These are phyloP conservation scores for Cyphomyrus plagiostoma DNA, from an alignment of 2,113 vertebrate genomes.

Conservation along the genomic window DNA sequence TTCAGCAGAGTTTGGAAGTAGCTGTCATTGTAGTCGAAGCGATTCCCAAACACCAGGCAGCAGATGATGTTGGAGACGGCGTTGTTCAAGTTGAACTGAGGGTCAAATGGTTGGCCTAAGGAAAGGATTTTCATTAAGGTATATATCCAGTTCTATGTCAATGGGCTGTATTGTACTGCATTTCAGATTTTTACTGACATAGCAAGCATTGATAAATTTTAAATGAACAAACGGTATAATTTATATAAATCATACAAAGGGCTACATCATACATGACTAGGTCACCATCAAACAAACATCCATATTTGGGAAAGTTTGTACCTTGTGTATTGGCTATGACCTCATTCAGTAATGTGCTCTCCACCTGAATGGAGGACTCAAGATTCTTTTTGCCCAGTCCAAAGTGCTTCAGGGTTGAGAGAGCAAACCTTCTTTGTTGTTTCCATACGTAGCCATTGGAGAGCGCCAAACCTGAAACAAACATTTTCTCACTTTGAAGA, in stretches of 20 bases:
- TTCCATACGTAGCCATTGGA: constrained; percentile 40
- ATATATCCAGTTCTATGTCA: not conserved
- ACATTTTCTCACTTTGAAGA: not conserved
- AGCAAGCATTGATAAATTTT: not conserved
- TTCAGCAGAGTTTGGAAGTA: constrained; percentile 60
- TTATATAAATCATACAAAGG: not conserved
- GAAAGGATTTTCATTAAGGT: constrained; percentile 23
- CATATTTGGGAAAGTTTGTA: constrained; percentile 20
- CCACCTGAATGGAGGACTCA: not conserved
- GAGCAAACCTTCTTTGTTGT: no score
- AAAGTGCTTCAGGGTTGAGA: not conserved
- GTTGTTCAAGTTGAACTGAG: constrained; percentile 59
- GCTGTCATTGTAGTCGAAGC: constrained; percentile 62
- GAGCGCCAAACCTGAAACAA: constrained; percentile 39
- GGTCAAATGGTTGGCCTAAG: constrained; percentile 65
- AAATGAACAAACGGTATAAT: not conserved
- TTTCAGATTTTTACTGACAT: not conserved
- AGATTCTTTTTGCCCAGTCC: not conserved
- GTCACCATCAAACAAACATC: not conserved
- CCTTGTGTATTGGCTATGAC: constrained; percentile 41
- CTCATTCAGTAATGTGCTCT: not conserved
- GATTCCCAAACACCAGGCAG: constrained; percentile 64
- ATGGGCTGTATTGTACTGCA: not conserved
- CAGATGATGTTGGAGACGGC: constrained; percentile 72
- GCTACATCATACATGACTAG: not conserved